Evolutionary conservation across 1,140 invertebrate genomes (phyloP).

Genomic region (Zaprionus capensis): DNA sequence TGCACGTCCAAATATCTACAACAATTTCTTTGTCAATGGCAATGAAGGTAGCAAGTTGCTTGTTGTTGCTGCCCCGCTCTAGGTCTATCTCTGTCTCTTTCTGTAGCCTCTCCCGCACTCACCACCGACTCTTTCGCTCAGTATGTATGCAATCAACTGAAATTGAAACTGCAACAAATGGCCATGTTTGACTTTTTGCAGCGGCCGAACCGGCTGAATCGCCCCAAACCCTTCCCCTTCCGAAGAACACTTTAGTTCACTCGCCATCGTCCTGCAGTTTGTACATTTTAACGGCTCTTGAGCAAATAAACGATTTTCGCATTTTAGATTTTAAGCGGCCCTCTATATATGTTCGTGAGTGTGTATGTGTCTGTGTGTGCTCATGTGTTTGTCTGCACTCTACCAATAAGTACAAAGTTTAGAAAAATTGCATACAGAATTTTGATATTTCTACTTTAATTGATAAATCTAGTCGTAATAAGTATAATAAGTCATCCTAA

Average conservation of each 20-base stretch:
- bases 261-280: slow-evolving; percentile 38
- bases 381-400: slow-evolving; percentile 3
- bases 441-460: no score
- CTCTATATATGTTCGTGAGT: slow-evolving; percentile 35
- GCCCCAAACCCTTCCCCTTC: background rate
- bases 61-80: slow-evolving; percentile 9
- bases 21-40: slow-evolving; percentile 71
- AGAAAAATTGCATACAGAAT: slow-evolving; percentile 51
- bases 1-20: slow-evolving; percentile 80
- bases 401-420: slow-evolving; percentile 46
- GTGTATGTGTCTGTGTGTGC: slow-evolving; percentile 26
- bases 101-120: background rate
- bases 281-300: slow-evolving; percentile 77
- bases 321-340: slow-evolving; percentile 68
- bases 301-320: slow-evolving; percentile 81
- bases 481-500: no score
- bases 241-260: slow-evolving; percentile 27
- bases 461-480: no score
- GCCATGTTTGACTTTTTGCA: slow-evolving; percentile 74
- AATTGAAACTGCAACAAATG: slow-evolving; percentile 80
- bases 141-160: slow-evolving; percentile 73
- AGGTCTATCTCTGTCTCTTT: background rate
- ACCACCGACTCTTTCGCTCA: slow-evolving; percentile 5
- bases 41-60: slow-evolving; percentile 47
- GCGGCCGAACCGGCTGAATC: slow-evolving; percentile 54